Percentiles rank a stretch among this genome's conserved stretches.
Evolutionary conservation across 2,888 invertebrate species (phyloP).

Genomic region (Acleris laterana): DNA sequence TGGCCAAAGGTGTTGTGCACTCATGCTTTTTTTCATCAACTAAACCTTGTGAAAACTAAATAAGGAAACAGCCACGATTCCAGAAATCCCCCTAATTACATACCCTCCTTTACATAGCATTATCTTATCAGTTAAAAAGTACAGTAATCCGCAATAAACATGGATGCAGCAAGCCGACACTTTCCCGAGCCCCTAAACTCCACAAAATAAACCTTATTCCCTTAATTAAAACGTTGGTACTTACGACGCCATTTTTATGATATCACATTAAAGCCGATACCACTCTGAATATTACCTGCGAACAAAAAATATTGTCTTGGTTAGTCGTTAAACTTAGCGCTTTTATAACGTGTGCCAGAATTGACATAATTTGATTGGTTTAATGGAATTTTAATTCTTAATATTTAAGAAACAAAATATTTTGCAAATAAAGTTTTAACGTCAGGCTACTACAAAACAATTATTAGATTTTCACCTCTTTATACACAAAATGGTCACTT

Average conservation of each 20-base stretch:
- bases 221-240: constrained; percentile 23
- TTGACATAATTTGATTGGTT: background rate
- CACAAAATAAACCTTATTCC: background rate
- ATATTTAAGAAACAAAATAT: background rate
- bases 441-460: too few relatives aligned
- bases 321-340: constrained; percentile 20
- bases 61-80: too few relatives aligned
- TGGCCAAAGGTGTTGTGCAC: too few relatives aligned
- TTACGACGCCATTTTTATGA: constrained; percentile 6
- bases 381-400: background rate
- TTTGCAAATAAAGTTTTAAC: too few relatives aligned
- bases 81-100: too few relatives aligned
- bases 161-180: background rate
- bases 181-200: background rate
- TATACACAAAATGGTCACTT: too few relatives aligned
- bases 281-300: constrained; percentile 28
- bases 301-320: constrained; percentile 27
- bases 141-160: background rate
- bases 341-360: constrained; percentile 4
- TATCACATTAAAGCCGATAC: constrained; percentile 12
- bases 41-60: too few relatives aligned
- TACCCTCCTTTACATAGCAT: too few relatives aligned
- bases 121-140: background rate
- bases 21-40: too few relatives aligned
- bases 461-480: too few relatives aligned